phyloP scores from a whole-genome alignment of 1,140 invertebrate genomes.

The Pararge aegeria region DNA sequence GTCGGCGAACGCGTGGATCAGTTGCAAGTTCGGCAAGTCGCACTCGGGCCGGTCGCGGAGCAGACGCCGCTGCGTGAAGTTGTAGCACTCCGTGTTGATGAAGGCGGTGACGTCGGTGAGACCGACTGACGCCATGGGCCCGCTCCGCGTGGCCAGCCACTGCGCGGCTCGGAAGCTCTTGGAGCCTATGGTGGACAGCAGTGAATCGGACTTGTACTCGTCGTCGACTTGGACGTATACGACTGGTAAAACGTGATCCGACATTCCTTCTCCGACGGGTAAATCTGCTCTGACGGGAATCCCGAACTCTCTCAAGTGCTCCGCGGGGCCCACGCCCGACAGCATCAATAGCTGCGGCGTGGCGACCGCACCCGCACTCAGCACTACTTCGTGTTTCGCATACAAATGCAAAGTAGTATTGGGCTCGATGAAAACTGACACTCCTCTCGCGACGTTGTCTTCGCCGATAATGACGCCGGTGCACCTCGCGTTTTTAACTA shows the following conservation, averaged over 20 bases:
- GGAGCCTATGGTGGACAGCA: slow-evolving; percentile 44
- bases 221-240: slow-evolving; percentile 62
- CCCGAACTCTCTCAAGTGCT: slow-evolving; percentile 78
- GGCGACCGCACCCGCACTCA: slow-evolving; percentile 86
- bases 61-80: slow-evolving; percentile 46
- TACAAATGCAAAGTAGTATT: slow-evolving; percentile 46
- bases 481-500: slow-evolving; percentile 85
- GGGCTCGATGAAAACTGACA: slow-evolving; percentile 51
- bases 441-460: slow-evolving; percentile 84
- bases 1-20: slow-evolving; percentile 25
- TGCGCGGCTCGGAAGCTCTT: slow-evolving; percentile 62
- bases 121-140: slow-evolving; percentile 74
- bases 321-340: slow-evolving; percentile 86
- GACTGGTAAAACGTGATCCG: slow-evolving; percentile 83
- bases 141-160: slow-evolving; percentile 41
- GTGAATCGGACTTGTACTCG: slow-evolving; percentile 36
- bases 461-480: slow-evolving; percentile 86
- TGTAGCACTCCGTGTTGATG: slow-evolving; percentile 73
- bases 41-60: slow-evolving; percentile 37
- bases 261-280: slow-evolving; percentile 87
- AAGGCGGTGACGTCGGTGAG: slow-evolving; percentile 76
- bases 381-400: slow-evolving; percentile 84
- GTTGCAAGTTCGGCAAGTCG: slow-evolving; percentile 42
- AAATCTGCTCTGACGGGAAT: slow-evolving; percentile 82
- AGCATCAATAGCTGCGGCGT: slow-evolving; percentile 87